These are phyloP conservation scores for Drosophila littoralis DNA, from an alignment of 1,140 invertebrate genomes.

Conservation along the genomic window DNA sequence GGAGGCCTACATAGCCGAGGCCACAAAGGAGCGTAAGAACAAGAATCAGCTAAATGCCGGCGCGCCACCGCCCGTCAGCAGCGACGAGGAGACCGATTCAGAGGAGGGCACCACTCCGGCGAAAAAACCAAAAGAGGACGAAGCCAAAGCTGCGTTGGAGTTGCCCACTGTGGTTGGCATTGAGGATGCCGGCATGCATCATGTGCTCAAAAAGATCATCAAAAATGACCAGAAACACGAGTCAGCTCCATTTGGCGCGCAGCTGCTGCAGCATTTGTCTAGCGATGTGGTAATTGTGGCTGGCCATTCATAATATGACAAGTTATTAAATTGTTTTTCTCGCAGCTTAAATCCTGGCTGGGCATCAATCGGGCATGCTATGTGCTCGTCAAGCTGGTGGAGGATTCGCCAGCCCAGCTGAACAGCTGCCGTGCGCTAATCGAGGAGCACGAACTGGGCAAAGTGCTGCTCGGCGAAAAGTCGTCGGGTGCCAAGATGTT, in stretches of 20 bases:
- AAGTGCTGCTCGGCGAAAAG: slow-evolving; percentile 82
- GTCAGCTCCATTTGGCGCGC: slow-evolving; percentile 84
- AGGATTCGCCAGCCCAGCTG: slow-evolving; percentile 80
- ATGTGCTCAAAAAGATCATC: slow-evolving; percentile 92
- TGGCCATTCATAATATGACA: not conserved
- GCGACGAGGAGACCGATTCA: slow-evolving; percentile 36
- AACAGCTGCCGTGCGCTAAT: slow-evolving; percentile 17
- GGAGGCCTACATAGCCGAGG: slow-evolving; percentile 65
- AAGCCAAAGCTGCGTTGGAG: slow-evolving; percentile 9
- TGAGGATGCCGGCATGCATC: slow-evolving; percentile 92
- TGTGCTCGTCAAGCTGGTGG: slow-evolving; percentile 85
- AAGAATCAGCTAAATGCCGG: slow-evolving; percentile 31
- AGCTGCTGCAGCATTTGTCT: slow-evolving; percentile 84
- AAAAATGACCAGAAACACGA: slow-evolving; percentile 86
- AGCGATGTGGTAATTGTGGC: slow-evolving; percentile 52
- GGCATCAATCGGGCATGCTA: slow-evolving; percentile 87
- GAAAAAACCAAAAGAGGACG: slow-evolving; percentile 50
- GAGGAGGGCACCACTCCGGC: slow-evolving; percentile 61
- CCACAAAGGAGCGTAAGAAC: slow-evolving; percentile 60
- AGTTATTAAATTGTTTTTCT: not conserved
- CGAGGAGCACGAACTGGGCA: slow-evolving; percentile 41
- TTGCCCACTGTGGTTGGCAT: slow-evolving; percentile 84
- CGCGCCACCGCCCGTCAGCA: slow-evolving; percentile 20
- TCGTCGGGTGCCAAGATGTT: slow-evolving; percentile 86
- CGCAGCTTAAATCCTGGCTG: slow-evolving; percentile 85